Base-by-base conservation (phyloP, 2,888 invertebrate species). In the Artemia sp. region DNA sequence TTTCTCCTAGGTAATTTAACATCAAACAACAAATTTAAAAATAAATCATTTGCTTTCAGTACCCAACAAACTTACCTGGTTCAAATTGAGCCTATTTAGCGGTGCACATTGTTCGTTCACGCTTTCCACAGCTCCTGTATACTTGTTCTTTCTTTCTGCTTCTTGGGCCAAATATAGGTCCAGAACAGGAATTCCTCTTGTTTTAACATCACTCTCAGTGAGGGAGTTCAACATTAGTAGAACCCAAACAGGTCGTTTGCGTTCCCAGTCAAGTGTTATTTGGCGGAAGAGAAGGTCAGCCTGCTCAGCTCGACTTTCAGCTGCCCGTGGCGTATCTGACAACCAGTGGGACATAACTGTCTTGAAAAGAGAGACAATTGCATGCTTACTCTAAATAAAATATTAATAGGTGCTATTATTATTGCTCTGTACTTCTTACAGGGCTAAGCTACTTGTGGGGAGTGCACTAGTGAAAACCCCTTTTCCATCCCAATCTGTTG, bases 71-170 rank as follows among this genome's bases (percentile, higher is more conserved):
- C 77, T 74, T 72, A 81, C 82, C 79, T 82, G 82, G 66, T 80
- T 78, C 68, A 78, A 75, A 73, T 80, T 79, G 53, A 83, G 77
- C n/a, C 79, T 78, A 73, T 81, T 80, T 53, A 83, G 76, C 5
- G 83, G 83, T 69, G 79, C 76, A 75, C 83, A 83, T 74, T 83
- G 83, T 73, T 82, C 83, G 72, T 79, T 78, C n/a, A 81, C 81
- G 68, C 76, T 74, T 75, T 83, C 82, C 51, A 83, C 79, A 12
- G 82, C 80, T 66, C 80, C 80, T 3, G 80, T 78, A 38, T 75
- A 73, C 75, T 83, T 83, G 67, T 77, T 77, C 12, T 77, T 73
- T 67, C 78, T 72, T 70, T 78, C 78, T 0, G 82, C 82, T 73
- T 80, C 77, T 73, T 80, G 80, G 1, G 83, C 82, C 71, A 83